Percentiles rank a stretch among this genome's conserved stretches.
Evolutionary conservation across 92 coral and sea anemone species (phyloP).

Genomic region (Actinernus sp.): DNA sequence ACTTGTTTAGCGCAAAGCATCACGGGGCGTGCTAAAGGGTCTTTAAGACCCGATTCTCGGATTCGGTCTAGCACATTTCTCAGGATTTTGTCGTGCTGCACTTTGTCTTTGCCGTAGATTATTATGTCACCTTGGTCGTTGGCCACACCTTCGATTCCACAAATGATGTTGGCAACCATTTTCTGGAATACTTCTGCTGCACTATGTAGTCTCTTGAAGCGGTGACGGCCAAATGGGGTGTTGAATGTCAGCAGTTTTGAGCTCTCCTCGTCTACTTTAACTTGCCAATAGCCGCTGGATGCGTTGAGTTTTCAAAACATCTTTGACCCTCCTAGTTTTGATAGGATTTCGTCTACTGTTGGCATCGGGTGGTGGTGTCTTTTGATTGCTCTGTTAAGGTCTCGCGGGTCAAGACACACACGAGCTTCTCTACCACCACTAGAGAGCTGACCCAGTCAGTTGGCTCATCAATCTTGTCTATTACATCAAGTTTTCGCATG

Average conservation of each 20-base stretch:
- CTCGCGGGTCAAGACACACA: constrained; percentile 32
- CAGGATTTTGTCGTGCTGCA: constrained; percentile 4
- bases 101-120: constrained; percentile 14
- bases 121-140: constrained; percentile 36
- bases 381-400: too few relatives aligned
- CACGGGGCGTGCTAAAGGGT: too few relatives aligned
- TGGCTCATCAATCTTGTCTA: constrained; percentile 2
- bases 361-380: constrained; percentile 29
- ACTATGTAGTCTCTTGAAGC: constrained; percentile 13
- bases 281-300: constrained; percentile 25
- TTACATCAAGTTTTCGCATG: constrained; percentile 37
- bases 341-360: too few relatives aligned
- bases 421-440: constrained; percentile 31
- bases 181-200: constrained; percentile 47
- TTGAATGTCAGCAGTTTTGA: too few relatives aligned
- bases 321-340: too few relatives aligned
- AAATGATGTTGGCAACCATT: constrained; percentile 17
- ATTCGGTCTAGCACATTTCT: background rate
- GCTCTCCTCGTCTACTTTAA: constrained; percentile 24
- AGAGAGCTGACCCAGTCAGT: too few relatives aligned
- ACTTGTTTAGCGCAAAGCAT: too few relatives aligned
- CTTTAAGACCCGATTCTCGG: too few relatives aligned
- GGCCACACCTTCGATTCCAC: constrained; percentile 6
- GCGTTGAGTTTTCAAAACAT: too few relatives aligned
- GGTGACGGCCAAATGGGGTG: constrained; percentile 29